Conservation (phyloP, 2,797 vertebrate species). For the Scolopax rusticola region DNA sequence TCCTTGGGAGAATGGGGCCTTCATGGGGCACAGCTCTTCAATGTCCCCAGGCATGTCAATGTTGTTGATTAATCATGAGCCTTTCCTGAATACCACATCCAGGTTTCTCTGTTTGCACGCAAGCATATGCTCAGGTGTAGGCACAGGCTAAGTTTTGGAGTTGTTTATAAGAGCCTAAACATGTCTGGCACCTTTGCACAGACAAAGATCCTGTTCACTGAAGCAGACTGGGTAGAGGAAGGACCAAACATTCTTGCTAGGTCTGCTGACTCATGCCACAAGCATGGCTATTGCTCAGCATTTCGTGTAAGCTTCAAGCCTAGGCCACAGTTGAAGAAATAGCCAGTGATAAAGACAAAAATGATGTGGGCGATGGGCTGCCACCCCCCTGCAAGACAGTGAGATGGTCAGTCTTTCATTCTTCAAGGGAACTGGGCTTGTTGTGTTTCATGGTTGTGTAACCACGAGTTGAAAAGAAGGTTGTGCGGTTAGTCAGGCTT, state of each 20-base stretch:
- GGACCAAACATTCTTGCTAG: neutral
- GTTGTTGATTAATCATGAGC: neutral
- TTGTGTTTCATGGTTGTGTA: neutral
- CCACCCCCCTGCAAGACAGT: neutral
- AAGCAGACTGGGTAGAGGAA: neutral
- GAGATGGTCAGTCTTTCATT: neutral
- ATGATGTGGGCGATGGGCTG: neutral
- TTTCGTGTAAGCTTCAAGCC: neutral
- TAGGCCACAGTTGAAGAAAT: neutral
- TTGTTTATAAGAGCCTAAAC: slow-evolving; percentile 30
- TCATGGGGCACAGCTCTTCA: neutral
- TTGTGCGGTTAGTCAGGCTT: neutral
- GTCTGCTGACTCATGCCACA: neutral
- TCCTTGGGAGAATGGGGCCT: neutral
- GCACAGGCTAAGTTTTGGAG: neutral
- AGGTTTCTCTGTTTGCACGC: neutral
- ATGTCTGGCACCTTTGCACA: neutral
- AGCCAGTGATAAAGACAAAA: neutral
- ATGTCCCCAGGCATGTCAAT: neutral
- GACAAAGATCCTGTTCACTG: slow-evolving; percentile 39
- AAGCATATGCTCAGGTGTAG: neutral
- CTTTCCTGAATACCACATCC: neutral
- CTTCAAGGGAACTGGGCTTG: neutral
- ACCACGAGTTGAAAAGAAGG: neutral
- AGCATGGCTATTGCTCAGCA: neutral